phyloP scores from a whole-genome alignment of 2,888 invertebrate genomes.

The Volucella inflata region DNA sequence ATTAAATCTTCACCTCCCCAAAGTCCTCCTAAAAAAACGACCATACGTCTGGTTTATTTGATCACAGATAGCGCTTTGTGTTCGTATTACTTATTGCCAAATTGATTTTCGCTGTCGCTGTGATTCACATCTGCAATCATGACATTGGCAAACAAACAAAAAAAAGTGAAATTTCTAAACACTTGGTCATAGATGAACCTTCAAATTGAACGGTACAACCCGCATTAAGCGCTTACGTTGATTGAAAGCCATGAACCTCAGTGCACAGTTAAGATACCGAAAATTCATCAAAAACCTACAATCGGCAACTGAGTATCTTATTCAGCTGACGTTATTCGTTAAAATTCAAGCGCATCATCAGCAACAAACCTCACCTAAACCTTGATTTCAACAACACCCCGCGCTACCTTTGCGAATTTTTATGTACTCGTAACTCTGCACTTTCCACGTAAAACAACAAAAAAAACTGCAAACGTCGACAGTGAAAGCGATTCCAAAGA shows the following conservation, averaged over 20 bases:
- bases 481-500: conserved; percentile 69
- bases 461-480: conserved; percentile 27
- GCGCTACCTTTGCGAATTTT: conserved; percentile 47
- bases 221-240: conserved; percentile 49
- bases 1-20: conserved; percentile 30
- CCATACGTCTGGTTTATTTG: conserved; percentile 14
- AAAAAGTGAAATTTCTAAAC: not conserved
- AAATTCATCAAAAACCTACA: conserved; percentile 5
- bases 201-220: conserved; percentile 36
- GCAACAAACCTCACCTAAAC: conserved; percentile 57
- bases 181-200: too few species aligned
- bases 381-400: not conserved
- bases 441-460: conserved; percentile 52
- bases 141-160: conserved; percentile 44
- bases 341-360: conserved; percentile 69
- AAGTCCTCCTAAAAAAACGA: conserved; percentile 36
- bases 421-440: not conserved
- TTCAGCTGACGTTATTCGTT: not conserved
- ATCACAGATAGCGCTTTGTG: conserved; percentile 20
- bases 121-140: conserved; percentile 62
- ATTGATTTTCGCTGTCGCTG: conserved; percentile 49
- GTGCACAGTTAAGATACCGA: conserved; percentile 14
- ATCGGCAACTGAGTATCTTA: conserved; percentile 26
- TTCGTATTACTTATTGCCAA: conserved; percentile 14
- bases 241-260: conserved; percentile 48